Evolutionary conservation across 2,888 invertebrate species (phyloP).

Genomic region (Silvanus unidentatus): DNA sequence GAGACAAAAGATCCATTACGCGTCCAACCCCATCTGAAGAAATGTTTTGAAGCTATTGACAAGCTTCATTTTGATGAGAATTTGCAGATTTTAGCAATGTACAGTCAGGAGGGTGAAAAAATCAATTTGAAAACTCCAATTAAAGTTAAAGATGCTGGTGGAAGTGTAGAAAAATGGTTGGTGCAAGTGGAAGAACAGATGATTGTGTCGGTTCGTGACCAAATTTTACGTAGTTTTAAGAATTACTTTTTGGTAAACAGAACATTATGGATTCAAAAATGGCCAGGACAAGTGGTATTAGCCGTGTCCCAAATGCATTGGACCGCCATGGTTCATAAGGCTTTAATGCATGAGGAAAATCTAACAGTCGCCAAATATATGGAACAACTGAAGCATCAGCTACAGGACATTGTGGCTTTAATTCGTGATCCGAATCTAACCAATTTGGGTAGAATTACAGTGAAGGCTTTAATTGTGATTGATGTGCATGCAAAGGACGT

Average conservation of each 20-base stretch:
- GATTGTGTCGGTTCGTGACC: constrained; percentile 64
- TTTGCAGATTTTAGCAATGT: constrained; percentile 70
- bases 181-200: constrained; percentile 78
- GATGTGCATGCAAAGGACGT: constrained; percentile 84
- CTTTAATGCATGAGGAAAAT: constrained; percentile 54
- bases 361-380: constrained; percentile 50
- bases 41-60: constrained; percentile 83
- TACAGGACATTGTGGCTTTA: constrained; percentile 68
- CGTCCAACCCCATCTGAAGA: constrained; percentile 80
- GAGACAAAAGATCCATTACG: constrained; percentile 81
- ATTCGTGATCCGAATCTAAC: constrained; percentile 65
- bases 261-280: constrained; percentile 56
- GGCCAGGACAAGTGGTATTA: constrained; percentile 62
- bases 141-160: constrained; percentile 65
- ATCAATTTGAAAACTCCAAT: constrained; percentile 57
- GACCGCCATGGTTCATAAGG: constrained; percentile 71
- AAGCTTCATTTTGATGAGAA: constrained; percentile 65
- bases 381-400: constrained; percentile 50
- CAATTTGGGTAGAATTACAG: constrained; percentile 67
- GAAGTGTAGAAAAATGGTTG: constrained; percentile 84
- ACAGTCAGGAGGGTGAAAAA: constrained; percentile 70
- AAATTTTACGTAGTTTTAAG: constrained; percentile 60
- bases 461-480: constrained; percentile 76
- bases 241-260: constrained; percentile 56
- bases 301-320: constrained; percentile 77